These are phyloP conservation scores for Cephus spinipes DNA, from an alignment of 2,888 invertebrate species.

Conservation along the genomic window DNA sequence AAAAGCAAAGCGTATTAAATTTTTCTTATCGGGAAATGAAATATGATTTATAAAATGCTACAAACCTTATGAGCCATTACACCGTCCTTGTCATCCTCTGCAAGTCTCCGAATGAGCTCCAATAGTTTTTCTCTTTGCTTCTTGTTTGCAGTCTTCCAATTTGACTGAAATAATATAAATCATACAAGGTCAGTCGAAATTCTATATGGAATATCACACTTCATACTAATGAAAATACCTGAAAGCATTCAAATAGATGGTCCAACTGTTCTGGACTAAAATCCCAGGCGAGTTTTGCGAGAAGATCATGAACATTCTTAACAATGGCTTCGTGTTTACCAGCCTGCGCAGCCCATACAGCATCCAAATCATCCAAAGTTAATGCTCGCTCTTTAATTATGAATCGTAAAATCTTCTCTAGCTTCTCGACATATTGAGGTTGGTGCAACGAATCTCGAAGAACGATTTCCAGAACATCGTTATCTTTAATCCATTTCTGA, in stretches of 20 bases:
- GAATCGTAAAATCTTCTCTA: conserved; percentile 97
- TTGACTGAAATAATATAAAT: conserved; percentile 70
- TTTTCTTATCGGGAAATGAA: conserved; percentile 4
- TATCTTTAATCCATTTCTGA: conserved; percentile 95
- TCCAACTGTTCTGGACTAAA: conserved; percentile 97
- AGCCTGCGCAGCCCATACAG: conserved; percentile 96
- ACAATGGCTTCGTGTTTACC: conserved; percentile 99
- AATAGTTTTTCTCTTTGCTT: conserved; percentile 95
- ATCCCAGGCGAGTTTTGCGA: conserved; percentile 98
- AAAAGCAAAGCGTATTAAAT: conserved; percentile 6
- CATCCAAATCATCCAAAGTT: conserved; percentile 91
- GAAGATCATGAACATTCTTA: conserved; percentile 95
- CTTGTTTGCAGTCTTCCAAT: conserved; percentile 96
- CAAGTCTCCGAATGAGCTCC: conserved; percentile 93
- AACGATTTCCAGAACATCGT: conserved; percentile 94
- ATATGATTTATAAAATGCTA: conserved; percentile 11
- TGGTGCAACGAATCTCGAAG: conserved; percentile 96
- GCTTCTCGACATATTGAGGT: conserved; percentile 96
- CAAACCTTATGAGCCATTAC: conserved; percentile 96
- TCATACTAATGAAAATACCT: conserved; percentile 70
- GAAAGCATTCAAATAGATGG: conserved; percentile 97
- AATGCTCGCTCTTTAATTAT: conserved; percentile 94
- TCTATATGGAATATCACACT: neutral
- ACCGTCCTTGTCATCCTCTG: conserved; percentile 98
- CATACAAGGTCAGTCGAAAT: neutral